Conservation (phyloP, 1,140 invertebrate species). For the Metopolophium dirhodum region DNA sequence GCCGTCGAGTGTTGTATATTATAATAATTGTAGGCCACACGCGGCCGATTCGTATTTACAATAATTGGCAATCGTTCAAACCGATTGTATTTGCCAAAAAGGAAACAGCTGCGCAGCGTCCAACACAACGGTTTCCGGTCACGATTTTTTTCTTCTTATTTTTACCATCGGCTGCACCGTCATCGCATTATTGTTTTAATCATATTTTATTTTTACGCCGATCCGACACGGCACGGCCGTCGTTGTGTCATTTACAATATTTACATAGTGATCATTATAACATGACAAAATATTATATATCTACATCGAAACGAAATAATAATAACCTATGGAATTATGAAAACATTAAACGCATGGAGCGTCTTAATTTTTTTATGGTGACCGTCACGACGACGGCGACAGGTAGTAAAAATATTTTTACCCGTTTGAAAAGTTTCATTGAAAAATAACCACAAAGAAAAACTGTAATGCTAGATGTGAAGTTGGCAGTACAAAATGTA, state of each 20-base stretch:
- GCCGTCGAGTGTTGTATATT: background rate
- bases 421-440: background rate
- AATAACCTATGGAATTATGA: background rate
- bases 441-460: too few species aligned
- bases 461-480: too few species aligned
- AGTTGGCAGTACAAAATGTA: too few species aligned
- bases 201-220: constrained; percentile 1
- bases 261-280: background rate
- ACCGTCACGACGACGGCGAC: too few species aligned
- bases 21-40: background rate
- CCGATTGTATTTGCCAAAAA: constrained; percentile 25
- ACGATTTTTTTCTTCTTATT: background rate
- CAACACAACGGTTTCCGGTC: background rate
- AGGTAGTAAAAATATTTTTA: background rate
- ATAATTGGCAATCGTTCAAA: constrained; percentile 47
- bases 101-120: constrained; percentile 29
- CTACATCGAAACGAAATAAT: background rate
- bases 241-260: background rate
- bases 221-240: background rate
- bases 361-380: too few species aligned
- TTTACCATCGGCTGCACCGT: background rate
- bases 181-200: constrained; percentile 4
- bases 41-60: background rate
- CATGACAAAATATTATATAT: background rate
- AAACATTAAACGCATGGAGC: background rate